phyloP scores from a whole-genome alignment of 2,113 vertebrate genomes.

The Sclerurus mexicanus region DNA sequence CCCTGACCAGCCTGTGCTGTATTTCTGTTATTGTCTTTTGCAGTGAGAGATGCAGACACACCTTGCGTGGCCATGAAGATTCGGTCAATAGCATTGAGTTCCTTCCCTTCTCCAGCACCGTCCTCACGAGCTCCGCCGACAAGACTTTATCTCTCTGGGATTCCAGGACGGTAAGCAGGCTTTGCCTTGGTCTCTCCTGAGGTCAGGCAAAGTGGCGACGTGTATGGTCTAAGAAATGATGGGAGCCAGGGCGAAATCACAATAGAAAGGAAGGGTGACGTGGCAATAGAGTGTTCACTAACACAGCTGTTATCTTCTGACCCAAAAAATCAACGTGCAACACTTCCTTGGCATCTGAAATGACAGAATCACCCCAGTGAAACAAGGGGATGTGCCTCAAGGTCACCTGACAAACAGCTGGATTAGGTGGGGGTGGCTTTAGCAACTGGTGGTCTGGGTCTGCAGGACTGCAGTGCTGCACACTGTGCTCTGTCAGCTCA shows the following conservation, averaged over 20 bases:
- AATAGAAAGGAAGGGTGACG: background rate
- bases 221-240: background rate
- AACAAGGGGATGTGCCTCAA: accelerated
- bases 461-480: background rate
- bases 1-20: background rate
- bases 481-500: background rate
- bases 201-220: background rate
- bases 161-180: conserved; percentile 51
- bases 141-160: conserved; percentile 76
- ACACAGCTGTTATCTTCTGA: background rate
- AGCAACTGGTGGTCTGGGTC: background rate
- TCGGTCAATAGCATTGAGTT: conserved; percentile 81
- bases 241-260: background rate
- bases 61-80: conserved; percentile 72
- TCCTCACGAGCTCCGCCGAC: conserved; percentile 74
- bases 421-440: background rate
- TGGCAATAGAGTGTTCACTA: background rate
- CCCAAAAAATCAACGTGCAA: background rate
- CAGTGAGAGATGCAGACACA: conserved; percentile 78
- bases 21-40: background rate
- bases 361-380: background rate
- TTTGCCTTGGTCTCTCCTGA: background rate
- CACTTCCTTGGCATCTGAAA: background rate
- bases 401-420: background rate
- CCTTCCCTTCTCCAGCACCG: conserved; percentile 72